Conservation (phyloP, 2,888 invertebrate genomes). For the Drosophila flavopinicola region DNA sequence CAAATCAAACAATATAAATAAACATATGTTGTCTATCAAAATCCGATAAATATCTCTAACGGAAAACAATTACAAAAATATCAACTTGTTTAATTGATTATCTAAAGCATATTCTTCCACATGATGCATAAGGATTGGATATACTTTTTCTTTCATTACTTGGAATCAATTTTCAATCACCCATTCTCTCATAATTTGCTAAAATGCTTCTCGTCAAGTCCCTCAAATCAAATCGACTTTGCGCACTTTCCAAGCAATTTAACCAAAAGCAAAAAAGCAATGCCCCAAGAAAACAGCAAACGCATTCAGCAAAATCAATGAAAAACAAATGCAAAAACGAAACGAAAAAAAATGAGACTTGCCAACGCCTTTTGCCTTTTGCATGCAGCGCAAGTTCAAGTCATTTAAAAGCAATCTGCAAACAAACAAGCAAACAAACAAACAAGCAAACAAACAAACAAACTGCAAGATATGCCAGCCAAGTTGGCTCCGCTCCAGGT, state of each 20-base stretch:
- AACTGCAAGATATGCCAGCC: slow-evolving; percentile 48
- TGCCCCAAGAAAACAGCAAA: slow-evolving; percentile 30
- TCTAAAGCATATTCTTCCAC: no score
- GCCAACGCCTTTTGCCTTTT: slow-evolving; percentile 51
- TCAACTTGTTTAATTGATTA: no score
- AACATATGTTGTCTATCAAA: no score
- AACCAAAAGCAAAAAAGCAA: slow-evolving; percentile 60
- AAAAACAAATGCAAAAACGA: slow-evolving; percentile 30
- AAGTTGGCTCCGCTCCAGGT: slow-evolving; percentile 56
- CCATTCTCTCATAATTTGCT: neutral
- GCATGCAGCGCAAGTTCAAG: slow-evolving; percentile 65
- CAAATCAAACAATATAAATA: no score
- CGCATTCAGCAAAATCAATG: slow-evolving; percentile 68
- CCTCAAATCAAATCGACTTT: slow-evolving; percentile 62
- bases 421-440: slow-evolving; percentile 60
- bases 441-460: slow-evolving; percentile 59
- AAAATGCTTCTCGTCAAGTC: slow-evolving; percentile 2
- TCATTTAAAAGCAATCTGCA: slow-evolving; percentile 77
- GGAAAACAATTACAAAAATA: no score
- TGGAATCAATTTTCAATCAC: no score
- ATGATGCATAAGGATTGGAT: no score
- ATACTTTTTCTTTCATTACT: no score
- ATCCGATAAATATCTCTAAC: no score
- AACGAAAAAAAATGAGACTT: slow-evolving; percentile 23
- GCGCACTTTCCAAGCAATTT: slow-evolving; percentile 76